phyloP scores from a whole-genome alignment of 2,888 invertebrate species.

The Lepetodrilus schrolli region DNA sequence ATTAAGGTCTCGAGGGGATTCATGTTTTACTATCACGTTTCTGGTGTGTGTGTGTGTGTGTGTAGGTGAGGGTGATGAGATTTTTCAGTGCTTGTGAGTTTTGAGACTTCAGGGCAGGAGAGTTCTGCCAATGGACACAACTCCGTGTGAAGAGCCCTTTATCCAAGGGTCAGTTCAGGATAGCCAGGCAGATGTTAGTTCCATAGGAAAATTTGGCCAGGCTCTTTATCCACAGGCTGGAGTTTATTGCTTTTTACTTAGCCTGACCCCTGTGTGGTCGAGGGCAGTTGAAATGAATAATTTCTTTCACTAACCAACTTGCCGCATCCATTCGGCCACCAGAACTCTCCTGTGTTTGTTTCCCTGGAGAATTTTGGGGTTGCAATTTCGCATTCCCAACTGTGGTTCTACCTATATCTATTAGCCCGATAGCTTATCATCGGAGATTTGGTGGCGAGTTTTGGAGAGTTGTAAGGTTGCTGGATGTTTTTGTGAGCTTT shows the following conservation, averaged over 20 bases:
- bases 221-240: background rate
- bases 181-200: background rate
- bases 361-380: too few relatives aligned
- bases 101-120: too few relatives aligned
- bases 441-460: conserved; percentile 4
- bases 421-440: conserved; percentile 21
- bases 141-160: too few relatives aligned
- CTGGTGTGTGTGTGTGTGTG: too few relatives aligned
- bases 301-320: conserved; percentile 12
- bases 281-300: background rate
- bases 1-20: too few relatives aligned
- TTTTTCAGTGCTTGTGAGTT: too few relatives aligned
- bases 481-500: background rate
- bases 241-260: conserved; percentile 6
- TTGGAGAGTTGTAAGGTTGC: background rate
- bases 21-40: too few relatives aligned
- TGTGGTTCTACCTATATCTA: conserved; percentile 17
- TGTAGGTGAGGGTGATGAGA: too few relatives aligned
- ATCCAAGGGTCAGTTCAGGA: background rate
- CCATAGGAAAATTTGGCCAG: background rate
- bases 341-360: too few relatives aligned
- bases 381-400: background rate
- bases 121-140: too few relatives aligned
- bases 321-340: too few relatives aligned
- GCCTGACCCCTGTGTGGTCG: conserved; percentile 9